phyloP scores from a whole-genome alignment of 92 coral and sea anemone genomes.

The Meandrina meandrites region DNA sequence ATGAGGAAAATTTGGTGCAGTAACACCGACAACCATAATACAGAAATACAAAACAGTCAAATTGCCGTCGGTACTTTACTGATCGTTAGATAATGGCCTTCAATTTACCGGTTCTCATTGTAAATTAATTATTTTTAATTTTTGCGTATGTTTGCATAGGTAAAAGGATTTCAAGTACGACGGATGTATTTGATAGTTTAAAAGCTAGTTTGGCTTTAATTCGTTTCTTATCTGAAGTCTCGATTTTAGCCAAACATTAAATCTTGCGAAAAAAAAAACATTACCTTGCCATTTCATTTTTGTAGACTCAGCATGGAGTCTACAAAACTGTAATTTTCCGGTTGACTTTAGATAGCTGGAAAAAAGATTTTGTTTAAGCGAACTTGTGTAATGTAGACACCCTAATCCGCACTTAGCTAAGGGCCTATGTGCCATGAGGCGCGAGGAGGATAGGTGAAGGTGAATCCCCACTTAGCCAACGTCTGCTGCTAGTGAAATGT shows the following conservation, averaged over 20 bases:
- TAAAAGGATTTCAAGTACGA: background rate
- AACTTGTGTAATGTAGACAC: background rate
- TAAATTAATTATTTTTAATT: background rate
- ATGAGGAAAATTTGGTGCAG: background rate
- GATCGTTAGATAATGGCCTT: background rate
- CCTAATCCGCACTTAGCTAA: background rate
- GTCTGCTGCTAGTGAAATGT: no score
- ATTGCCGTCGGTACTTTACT: background rate
- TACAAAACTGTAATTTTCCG: background rate
- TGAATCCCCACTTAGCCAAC: background rate
- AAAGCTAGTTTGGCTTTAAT: background rate
- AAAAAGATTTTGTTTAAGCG: background rate
- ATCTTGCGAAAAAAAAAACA: background rate
- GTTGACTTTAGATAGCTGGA: background rate
- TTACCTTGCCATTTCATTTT: background rate
- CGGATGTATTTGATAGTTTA: background rate
- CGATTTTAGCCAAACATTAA: background rate
- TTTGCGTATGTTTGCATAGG: constrained; percentile 8
- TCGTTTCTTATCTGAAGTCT: background rate
- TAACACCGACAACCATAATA: background rate
- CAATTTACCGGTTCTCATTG: background rate
- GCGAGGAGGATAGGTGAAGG: no score
- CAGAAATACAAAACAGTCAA: background rate
- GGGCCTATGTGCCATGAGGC: no score
- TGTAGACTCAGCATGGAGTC: no score